Evolutionary conservation across 2,113 vertebrate genomes (phyloP).

Genomic region (Upupa epops): DNA sequence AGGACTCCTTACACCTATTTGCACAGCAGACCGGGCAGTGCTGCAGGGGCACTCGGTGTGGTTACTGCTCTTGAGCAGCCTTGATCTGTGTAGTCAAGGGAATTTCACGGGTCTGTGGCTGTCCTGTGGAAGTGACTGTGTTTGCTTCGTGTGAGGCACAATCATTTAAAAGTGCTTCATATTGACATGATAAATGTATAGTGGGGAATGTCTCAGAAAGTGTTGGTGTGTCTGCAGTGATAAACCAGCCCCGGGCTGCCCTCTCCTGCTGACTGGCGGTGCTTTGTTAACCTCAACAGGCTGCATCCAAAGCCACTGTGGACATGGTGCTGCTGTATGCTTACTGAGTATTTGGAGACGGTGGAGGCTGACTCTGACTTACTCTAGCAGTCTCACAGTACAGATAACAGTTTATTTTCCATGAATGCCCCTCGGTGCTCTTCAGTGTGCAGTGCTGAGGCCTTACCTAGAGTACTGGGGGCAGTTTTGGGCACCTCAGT

Average conservation of each 20-base stretch:
- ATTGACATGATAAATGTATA: not conserved
- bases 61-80: not conserved
- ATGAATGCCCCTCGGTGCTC: not conserved
- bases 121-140: not conserved
- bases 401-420: not conserved
- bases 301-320: not conserved
- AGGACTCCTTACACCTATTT: not conserved
- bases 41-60: not conserved
- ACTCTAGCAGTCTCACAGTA: not conserved
- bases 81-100: conserved; percentile 3
- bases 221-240: not conserved
- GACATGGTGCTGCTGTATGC: not conserved
- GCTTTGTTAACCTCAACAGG: not conserved
- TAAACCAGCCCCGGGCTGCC: not conserved
- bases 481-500: too few relatives aligned
- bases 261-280: not conserved
- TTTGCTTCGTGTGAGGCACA: not conserved
- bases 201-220: not conserved
- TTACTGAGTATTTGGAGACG: not conserved
- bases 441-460: not conserved
- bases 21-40: not conserved
- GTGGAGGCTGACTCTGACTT: not conserved
- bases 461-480: too few relatives aligned
- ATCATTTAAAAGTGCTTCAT: not conserved
- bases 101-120: not conserved